Conservation (phyloP, 2,888 invertebrate species). For the Nomada flava region DNA sequence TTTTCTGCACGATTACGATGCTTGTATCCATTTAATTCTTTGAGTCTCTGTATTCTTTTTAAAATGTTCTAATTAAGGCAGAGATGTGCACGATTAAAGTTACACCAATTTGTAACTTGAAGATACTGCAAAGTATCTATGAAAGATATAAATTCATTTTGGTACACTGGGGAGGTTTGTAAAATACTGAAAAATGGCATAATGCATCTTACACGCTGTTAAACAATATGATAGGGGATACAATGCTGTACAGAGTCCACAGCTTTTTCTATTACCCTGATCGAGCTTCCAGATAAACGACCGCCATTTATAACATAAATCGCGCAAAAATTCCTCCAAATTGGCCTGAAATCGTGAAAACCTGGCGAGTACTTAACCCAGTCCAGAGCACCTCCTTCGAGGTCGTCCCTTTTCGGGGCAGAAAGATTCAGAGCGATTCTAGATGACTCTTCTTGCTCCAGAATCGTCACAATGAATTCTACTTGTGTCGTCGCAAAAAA, state of each 20-base stretch:
- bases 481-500: not conserved
- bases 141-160: no score
- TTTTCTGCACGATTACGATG: slow-evolving; percentile 5
- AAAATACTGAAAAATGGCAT: no score
- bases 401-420: not conserved
- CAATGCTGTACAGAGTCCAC: no score
- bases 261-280: no score
- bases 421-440: not conserved
- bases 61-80: not conserved
- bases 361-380: slow-evolving; percentile 1
- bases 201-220: no score
- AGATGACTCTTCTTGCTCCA: slow-evolving; percentile 18
- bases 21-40: not conserved
- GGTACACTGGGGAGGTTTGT: no score
- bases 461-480: not conserved
- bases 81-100: no score
- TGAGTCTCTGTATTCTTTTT: not conserved
- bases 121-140: no score
- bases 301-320: slow-evolving; percentile 16
- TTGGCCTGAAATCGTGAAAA: not conserved
- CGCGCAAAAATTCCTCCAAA: slow-evolving; percentile 2
- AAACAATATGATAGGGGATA: no score
- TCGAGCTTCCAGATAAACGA: not conserved
- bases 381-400: not conserved
- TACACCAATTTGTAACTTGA: no score